A percentile compares a stretch with the other conserved stretches of the same genome.
phyloP scores from a whole-genome alignment of 1,140 invertebrate genomes.

The Drosophila serrata region DNA sequence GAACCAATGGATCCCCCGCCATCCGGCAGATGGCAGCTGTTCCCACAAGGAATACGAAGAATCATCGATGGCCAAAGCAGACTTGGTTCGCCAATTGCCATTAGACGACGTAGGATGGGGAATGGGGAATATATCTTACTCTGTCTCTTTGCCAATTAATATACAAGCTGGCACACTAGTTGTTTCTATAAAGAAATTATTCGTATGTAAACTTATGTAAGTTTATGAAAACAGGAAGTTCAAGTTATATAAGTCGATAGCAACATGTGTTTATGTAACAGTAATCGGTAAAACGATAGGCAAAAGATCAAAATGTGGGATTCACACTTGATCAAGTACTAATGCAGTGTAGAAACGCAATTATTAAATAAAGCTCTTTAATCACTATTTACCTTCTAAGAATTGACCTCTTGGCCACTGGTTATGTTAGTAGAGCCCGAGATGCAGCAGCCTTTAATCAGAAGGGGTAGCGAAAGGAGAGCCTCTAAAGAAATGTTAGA shows the following conservation, averaged over 20 bases:
- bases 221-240: not conserved
- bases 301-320: not conserved
- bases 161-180: no score
- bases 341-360: not conserved
- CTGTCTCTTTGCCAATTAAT: not conserved
- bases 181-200: not conserved
- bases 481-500: slow-evolving; percentile 49
- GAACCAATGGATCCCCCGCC: slow-evolving; percentile 15
- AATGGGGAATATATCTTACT: not conserved
- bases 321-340: not conserved
- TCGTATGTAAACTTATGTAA: not conserved
- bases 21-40: slow-evolving; percentile 14
- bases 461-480: not conserved
- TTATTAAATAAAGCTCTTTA: not conserved
- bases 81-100: slow-evolving; percentile 23
- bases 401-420: no score
- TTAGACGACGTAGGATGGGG: not conserved
- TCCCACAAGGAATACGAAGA: slow-evolving; percentile 26
- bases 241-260: not conserved
- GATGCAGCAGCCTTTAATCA: not conserved
- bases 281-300: not conserved
- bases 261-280: not conserved
- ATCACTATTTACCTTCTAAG: no score
- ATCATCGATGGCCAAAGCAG: slow-evolving; percentile 32
- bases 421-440: not conserved